Base-by-base conservation (phyloP, 2,797 vertebrate genomes). In the Odontamblyopus lacepedii region DNA sequence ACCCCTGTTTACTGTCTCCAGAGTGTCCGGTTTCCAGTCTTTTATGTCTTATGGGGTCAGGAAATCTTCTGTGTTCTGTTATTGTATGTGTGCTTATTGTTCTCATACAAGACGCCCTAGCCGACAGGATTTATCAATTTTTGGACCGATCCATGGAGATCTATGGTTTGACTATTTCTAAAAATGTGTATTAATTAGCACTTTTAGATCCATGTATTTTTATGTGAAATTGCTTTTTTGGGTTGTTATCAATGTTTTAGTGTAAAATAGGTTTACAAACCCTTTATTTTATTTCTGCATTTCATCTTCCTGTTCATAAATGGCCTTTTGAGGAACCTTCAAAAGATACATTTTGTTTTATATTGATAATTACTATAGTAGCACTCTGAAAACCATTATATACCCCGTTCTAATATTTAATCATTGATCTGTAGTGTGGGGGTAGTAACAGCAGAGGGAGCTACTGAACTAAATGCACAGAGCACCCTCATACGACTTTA, bases 1-100 rank as follows among this genome's bases (percentile, higher is more conserved):
- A 89, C 80, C 85, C 84, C 86, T 88, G 85, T 88, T 92, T 90
- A 85, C 88, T 92, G 88, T 92, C 85, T 89, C 75, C 63, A 57
- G 69, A 13, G 78, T 73, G 69, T 83, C 44, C 41, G 1, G 41
- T 29, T 66, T 66, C 5, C 44, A 15, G 48, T 51, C 48, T 53
- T 50, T 66, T 50, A n/a, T 32, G 19, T 35, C 16, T 55, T 13
- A 29, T 35, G 30, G 60, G 18, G 60, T 38, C 60, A 32, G 29
- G 26, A 27, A 12, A 29, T 59, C 26, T 13, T 59, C 3, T 27
- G 4, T 15, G 23, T 59, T 27, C 19, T 27, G 6, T 13, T 59
- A 9, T 59, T 26, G 7, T 55, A 6, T 23, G 27, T 59, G 29
- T 59, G 11, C 26, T 55, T 23, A 55, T 55, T 55, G 18, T 55